phyloP scores from a whole-genome alignment of 2,113 vertebrate genomes.

The Oncorhynchus tshawytscha region DNA sequence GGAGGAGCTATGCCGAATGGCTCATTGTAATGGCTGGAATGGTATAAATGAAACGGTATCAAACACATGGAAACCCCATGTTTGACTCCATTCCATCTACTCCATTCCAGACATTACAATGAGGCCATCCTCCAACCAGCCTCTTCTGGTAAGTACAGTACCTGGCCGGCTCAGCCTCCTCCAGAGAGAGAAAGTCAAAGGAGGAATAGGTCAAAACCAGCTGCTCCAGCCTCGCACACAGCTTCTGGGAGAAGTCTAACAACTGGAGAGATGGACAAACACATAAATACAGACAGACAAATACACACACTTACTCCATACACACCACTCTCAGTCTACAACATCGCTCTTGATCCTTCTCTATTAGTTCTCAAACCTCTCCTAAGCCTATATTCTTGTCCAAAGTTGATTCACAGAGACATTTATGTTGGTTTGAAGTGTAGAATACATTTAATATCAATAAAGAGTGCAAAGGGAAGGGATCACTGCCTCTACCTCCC shows the following conservation, averaged over 20 bases:
- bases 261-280: slow-evolving; percentile 56
- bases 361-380: too few relatives aligned
- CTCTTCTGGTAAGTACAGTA: slow-evolving; percentile 36
- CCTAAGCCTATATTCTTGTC: too few relatives aligned
- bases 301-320: background rate
- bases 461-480: background rate
- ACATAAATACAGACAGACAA: background rate
- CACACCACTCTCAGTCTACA: background rate
- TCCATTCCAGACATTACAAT: too few relatives aligned
- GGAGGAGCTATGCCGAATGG: too few relatives aligned
- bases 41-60: too few relatives aligned
- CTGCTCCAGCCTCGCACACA: slow-evolving; percentile 77
- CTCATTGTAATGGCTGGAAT: too few relatives aligned
- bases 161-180: slow-evolving; percentile 75
- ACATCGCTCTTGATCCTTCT: background rate
- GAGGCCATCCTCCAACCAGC: too few relatives aligned
- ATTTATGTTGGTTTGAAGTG: too few relatives aligned
- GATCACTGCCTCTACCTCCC: too few relatives aligned
- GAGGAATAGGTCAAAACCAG: slow-evolving; percentile 75
- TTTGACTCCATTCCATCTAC: too few relatives aligned
- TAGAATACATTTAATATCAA: background rate
- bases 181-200: slow-evolving; percentile 69
- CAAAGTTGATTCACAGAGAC: too few relatives aligned
- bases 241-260: slow-evolving; percentile 80
- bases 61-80: too few relatives aligned